Percentiles rank a stretch among this genome's conserved stretches.
phyloP scores from a whole-genome alignment of 2,797 vertebrate species.

The Arnoldichthys spilopterus region DNA sequence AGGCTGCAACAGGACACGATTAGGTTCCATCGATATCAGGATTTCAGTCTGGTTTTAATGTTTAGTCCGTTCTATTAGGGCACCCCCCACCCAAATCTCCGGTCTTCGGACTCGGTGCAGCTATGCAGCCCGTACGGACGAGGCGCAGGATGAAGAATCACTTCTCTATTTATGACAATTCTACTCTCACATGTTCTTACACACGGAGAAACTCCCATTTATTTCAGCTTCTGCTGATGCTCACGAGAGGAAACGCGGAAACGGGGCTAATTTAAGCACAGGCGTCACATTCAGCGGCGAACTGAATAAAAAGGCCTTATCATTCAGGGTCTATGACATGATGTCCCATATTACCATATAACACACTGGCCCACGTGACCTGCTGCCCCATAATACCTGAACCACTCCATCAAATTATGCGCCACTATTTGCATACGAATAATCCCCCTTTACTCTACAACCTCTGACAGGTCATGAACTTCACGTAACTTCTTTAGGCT shows the following conservation, averaged over 20 bases:
- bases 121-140: too few relatives aligned
- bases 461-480: neutral
- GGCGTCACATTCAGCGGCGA: neutral
- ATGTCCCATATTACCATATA: neutral
- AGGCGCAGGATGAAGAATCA: too few relatives aligned
- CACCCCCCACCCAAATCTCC: too few relatives aligned
- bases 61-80: too few relatives aligned
- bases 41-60: too few relatives aligned
- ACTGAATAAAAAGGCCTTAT: neutral
- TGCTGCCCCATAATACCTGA: neutral
- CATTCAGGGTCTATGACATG: neutral
- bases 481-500: neutral
- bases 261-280: neutral
- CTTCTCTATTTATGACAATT: too few relatives aligned
- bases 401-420: conserved; percentile 47
- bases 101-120: too few relatives aligned
- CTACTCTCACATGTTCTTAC: too few relatives aligned
- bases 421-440: conserved; percentile 64
- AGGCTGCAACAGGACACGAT: too few relatives aligned
- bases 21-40: too few relatives aligned
- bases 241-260: neutral
- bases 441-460: conserved; percentile 35
- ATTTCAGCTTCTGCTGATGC: neutral
- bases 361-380: conserved; percentile 3
- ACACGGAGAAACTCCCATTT: neutral